Evolutionary conservation across 2,113 vertebrate species (phyloP).

Genomic region (Gorsachius goisagi): DNA sequence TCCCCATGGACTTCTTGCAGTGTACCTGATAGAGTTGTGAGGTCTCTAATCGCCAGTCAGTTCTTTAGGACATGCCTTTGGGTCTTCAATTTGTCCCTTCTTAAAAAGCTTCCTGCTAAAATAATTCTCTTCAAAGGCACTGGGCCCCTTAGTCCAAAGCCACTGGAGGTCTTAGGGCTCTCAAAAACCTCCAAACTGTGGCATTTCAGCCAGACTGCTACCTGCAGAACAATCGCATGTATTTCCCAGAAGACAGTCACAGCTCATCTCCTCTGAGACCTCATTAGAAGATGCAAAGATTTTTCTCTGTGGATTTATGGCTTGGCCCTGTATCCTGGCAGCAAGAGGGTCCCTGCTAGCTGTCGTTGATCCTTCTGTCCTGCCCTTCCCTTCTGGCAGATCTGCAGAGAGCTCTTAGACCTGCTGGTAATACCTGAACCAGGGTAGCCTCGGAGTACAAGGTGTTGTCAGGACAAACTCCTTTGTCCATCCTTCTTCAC

Average conservation of each 20-base stretch:
- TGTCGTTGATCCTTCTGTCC: background rate
- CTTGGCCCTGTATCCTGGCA: background rate
- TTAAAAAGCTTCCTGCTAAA: background rate
- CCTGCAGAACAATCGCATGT: background rate
- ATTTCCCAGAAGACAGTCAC: background rate
- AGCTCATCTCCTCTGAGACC: slow-evolving; percentile 13
- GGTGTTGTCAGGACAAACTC: background rate
- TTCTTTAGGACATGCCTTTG: background rate
- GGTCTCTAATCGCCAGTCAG: background rate
- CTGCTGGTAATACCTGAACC: background rate
- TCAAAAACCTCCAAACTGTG: background rate
- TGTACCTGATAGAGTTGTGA: background rate
- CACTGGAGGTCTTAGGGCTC: background rate
- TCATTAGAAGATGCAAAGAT: slow-evolving; percentile 24
- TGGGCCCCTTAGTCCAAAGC: background rate
- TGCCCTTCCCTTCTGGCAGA: background rate
- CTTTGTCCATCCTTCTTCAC: background rate
- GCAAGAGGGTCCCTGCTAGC: background rate
- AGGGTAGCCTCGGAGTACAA: background rate
- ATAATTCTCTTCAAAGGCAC: background rate
- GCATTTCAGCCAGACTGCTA: background rate
- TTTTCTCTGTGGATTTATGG: background rate
- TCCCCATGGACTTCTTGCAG: background rate
- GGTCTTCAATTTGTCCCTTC: background rate
- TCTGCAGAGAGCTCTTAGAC: background rate